phyloP scores from a whole-genome alignment of 2,888 invertebrate genomes.

The Meandrusa payeni region DNA sequence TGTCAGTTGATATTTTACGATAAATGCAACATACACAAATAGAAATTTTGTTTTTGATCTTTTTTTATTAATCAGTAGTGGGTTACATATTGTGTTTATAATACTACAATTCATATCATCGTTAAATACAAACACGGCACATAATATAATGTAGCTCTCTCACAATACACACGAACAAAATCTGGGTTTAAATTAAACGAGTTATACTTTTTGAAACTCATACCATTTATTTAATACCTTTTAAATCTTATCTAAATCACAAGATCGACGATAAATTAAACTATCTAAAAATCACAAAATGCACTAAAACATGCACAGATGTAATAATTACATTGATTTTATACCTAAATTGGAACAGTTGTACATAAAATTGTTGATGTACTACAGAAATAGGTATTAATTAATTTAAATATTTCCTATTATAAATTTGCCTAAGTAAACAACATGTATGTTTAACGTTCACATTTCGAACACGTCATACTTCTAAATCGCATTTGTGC shows the following conservation, averaged over 20 bases:
- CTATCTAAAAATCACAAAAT: slow-evolving; percentile 81
- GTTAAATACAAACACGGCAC: no score
- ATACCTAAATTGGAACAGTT: slow-evolving; percentile 71
- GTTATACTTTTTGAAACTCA: slow-evolving; percentile 41
- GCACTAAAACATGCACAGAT: slow-evolving; percentile 81
- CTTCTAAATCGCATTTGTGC: slow-evolving; percentile 31
- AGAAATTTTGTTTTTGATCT: no score
- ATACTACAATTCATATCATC: no score
- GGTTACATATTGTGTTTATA: no score
- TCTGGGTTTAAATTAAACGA: neutral
- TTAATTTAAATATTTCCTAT: slow-evolving; percentile 55
- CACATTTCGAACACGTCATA: slow-evolving; percentile 23
- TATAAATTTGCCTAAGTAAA: slow-evolving; percentile 53
- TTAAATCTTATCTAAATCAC: slow-evolving; percentile 75
- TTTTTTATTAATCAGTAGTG: no score
- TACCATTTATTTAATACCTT: slow-evolving; percentile 53
- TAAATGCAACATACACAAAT: no score
- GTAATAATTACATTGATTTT: slow-evolving; percentile 71
- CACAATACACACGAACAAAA: no score
- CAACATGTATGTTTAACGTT: slow-evolving; percentile 30
- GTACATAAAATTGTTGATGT: slow-evolving; percentile 59
- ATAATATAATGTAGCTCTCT: neutral
- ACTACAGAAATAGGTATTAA: slow-evolving; percentile 51
- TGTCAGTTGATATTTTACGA: no score
- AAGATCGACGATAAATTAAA: slow-evolving; percentile 79